Evolutionary conservation across 2,797 vertebrate genomes (phyloP).

Genomic region (Mormyrus hasselquistii): DNA sequence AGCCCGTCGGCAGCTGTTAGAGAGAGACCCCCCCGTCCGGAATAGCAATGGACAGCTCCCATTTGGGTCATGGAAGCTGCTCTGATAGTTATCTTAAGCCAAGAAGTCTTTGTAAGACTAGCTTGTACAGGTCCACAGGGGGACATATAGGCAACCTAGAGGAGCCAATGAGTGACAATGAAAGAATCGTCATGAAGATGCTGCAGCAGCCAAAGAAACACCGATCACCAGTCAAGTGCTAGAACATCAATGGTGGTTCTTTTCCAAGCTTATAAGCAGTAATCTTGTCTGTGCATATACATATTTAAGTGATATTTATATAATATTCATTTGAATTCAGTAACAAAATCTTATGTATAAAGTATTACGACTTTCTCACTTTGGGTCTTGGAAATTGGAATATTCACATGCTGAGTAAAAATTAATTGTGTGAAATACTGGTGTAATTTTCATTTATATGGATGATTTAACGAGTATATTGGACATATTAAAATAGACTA

Average conservation of each 20-base stretch:
- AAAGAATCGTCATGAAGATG: neutral
- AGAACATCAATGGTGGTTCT: neutral
- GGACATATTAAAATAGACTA: neutral
- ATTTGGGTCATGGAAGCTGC: neutral
- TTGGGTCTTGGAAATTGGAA: neutral
- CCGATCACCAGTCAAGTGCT: neutral
- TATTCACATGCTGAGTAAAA: neutral
- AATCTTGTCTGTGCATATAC: neutral
- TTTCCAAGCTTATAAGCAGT: neutral
- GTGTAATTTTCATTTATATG: neutral
- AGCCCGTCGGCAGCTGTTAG: neutral
- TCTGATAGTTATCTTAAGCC: neutral
- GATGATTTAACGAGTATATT: neutral
- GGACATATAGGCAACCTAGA: neutral
- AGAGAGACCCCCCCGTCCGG: neutral
- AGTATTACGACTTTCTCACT: neutral
- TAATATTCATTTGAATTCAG: neutral
- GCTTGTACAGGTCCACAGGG: neutral
- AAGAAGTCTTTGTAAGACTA: neutral
- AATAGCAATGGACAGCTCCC: neutral
- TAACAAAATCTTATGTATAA: neutral
- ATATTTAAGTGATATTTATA: neutral
- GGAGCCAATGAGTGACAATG: slow-evolving; percentile 9
- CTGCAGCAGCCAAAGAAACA: slow-evolving; percentile 17
- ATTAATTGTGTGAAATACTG: neutral